Evolutionary conservation across 2,113 vertebrate genomes (phyloP).

Genomic region (Galbula dea): DNA sequence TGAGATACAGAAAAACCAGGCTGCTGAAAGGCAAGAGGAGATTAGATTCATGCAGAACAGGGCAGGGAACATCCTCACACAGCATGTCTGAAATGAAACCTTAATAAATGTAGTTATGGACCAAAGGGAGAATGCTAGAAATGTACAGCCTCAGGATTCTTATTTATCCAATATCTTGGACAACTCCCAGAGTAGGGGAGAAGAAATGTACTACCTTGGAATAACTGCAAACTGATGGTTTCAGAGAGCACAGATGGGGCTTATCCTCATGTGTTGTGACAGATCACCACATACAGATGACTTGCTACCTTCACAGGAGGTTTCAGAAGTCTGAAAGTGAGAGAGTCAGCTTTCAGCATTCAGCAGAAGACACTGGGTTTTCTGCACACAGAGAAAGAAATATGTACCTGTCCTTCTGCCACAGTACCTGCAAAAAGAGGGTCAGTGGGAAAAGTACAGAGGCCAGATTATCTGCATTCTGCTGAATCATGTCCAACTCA

Average conservation of each 20-base stretch:
- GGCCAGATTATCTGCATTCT: neutral
- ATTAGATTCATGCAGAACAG: neutral
- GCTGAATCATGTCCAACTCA: constrained; percentile 13
- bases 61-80: neutral
- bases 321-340: constrained; percentile 15
- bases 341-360: neutral
- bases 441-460: constrained; percentile 5
- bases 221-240: neutral
- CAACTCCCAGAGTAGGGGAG: neutral
- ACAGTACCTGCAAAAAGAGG: neutral
- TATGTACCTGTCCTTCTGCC: neutral
- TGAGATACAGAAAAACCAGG: neutral
- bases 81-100: neutral
- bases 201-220: neutral
- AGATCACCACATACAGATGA: constrained; percentile 3
- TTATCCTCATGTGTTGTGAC: neutral
- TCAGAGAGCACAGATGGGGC: constrained; percentile 23
- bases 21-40: neutral
- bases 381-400: neutral
- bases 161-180: neutral
- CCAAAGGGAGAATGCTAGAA: neutral
- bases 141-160: neutral
- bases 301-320: constrained; percentile 34
- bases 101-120: neutral
- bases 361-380: neutral